Base-by-base conservation (phyloP, 2,888 invertebrate species). In the Perizoma flavofasciatum region DNA sequence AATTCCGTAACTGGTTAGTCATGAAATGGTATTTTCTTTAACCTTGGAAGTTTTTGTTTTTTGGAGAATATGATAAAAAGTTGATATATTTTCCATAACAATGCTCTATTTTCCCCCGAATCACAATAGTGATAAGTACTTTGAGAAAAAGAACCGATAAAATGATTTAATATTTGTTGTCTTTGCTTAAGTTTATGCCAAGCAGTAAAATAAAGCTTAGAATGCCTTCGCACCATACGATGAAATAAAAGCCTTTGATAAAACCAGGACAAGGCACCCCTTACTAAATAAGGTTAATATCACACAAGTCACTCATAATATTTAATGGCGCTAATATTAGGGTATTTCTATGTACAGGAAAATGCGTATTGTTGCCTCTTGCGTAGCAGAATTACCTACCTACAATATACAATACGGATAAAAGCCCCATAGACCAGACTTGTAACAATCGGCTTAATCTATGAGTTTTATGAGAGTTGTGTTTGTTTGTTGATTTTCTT, bases 1-100 rank as follows among this genome's bases (percentile, higher is more conserved):
- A 62, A 62, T 62, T 63, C 61, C 61, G 9, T 44, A 46, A 51
- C 53, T 10, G 43, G 47, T 60, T 61, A 60, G 61, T 58, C 60
- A 66, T 53, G 34, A 44, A 6, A 43, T 54, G 53, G 49, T 41
- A 52, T 58, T 53, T 53, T 51, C 11, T 43, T 53, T 32, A 37
- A 45, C 32, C n/a, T n/a, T n/a, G n/a, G n/a, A n/a, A n/a, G n/a
- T n/a, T n/a, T 56, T 61, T 48, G 6, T 41, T 35, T 22, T 4
- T 22, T 35, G n/a, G n/a, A n/a, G n/a, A 45, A 0, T 8, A n/a
- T 39, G 3, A 39, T 7, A 0, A 7, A 22, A 22, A 22, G 22
- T 22, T 22, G 22, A 22, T 22, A 22, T 22, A 22, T 22, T 22
- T 5, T 6, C 37, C 4, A 6, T 37, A 37, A 6, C 22, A 22